A percentile compares a stretch with the other conserved stretches of the same genome.
Evolutionary conservation across 1,140 invertebrate genomes (phyloP).

Genomic region (Lordiphosa clarofinis): DNA sequence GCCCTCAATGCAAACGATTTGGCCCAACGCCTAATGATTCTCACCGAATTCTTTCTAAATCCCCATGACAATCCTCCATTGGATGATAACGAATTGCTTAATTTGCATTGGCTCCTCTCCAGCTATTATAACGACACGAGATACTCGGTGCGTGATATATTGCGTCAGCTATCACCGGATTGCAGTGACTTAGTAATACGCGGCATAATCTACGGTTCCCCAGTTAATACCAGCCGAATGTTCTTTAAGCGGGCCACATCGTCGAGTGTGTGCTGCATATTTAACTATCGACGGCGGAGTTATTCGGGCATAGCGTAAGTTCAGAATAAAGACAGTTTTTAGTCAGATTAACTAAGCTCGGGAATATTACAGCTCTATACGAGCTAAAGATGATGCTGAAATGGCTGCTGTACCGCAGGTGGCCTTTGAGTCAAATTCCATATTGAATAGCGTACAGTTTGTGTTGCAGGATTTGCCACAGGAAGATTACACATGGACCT

Average conservation of each 20-base stretch:
- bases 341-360: not conserved
- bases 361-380: conserved; percentile 15
- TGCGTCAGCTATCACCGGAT: conserved; percentile 56
- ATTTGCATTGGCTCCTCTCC: conserved; percentile 51
- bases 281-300: conserved; percentile 61
- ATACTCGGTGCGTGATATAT: conserved; percentile 65
- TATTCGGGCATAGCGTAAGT: conserved; percentile 53
- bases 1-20: conserved; percentile 44
- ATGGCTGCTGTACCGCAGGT: conserved; percentile 44
- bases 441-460: conserved; percentile 68
- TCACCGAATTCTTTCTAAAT: conserved; percentile 57
- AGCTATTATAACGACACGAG: conserved; percentile 49
- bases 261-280: conserved; percentile 72
- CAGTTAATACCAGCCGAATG: conserved; percentile 51
- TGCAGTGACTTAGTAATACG: conserved; percentile 62
- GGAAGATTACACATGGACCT: conserved; percentile 45
- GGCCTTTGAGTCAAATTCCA: conserved; percentile 63
- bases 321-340: not conserved
- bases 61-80: conserved; percentile 41
- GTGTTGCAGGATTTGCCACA: conserved; percentile 49
- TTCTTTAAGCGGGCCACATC: conserved; percentile 63
- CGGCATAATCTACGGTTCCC: conserved; percentile 56
- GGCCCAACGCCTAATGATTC: conserved; percentile 46
- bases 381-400: conserved; percentile 43
- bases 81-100: conserved; percentile 36